Conservation (phyloP, 2,113 vertebrate species). For the Microtus montanus region DNA sequence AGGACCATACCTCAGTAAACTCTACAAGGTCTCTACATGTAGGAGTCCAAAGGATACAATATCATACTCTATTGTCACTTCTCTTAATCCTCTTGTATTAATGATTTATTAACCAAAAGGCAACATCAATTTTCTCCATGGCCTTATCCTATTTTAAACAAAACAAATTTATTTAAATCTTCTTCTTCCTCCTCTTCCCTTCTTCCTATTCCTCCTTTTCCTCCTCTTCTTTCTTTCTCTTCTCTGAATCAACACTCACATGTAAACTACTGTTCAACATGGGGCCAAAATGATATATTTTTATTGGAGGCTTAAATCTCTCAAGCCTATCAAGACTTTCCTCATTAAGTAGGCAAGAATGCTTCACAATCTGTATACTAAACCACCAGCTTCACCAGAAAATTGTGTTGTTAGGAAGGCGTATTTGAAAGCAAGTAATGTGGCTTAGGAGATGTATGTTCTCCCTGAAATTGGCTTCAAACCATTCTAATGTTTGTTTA, state of each 20-base stretch:
- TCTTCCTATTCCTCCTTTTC: too few species aligned
- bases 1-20: neutral
- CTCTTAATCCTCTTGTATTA: neutral
- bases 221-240: neutral
- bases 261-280: neutral
- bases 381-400: neutral
- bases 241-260: conserved; percentile 15
- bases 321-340: conserved; percentile 23
- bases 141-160: conserved; percentile 41
- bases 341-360: conserved; percentile 45
- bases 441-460: neutral
- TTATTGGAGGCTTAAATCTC: conserved; percentile 40
- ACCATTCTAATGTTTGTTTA: conserved; percentile 10
- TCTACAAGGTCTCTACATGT: neutral
- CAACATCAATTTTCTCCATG: neutral
- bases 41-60: neutral
- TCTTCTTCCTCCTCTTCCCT: neutral
- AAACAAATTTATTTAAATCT: conserved; percentile 13
- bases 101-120: conserved; percentile 25
- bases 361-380: conserved; percentile 31
- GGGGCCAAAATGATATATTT: conserved; percentile 20
- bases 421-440: neutral
- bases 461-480: conserved; percentile 16
- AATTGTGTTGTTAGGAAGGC: neutral
- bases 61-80: neutral